Base-by-base conservation (phyloP, 2,113 vertebrate species). In the Struthio camelus region DNA sequence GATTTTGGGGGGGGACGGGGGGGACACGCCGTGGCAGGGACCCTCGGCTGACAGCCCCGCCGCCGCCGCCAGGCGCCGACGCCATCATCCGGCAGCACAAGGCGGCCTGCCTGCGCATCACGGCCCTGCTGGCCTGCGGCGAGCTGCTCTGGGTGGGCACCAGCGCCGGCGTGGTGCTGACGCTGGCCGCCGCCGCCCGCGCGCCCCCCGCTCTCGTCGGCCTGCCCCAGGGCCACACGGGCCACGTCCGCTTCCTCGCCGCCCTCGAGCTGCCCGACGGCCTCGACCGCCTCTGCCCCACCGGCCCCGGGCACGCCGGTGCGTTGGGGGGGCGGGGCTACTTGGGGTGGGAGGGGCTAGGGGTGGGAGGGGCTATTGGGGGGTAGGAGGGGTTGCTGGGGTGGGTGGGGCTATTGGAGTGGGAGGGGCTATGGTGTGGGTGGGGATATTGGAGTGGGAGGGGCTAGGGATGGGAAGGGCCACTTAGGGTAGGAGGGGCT, bases 11-110 rank as follows among this genome's bases (percentile, higher is more conserved):
- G n/a, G n/a, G n/a, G n/a, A n/a, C n/a, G n/a, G n/a, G n/a, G n/a
- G n/a, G n/a, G n/a, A n/a, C n/a, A n/a, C n/a, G n/a, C n/a, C n/a
- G n/a, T n/a, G n/a, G n/a, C n/a, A n/a, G n/a, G n/a, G n/a, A n/a
- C n/a, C n/a, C n/a, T n/a, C n/a, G n/a, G n/a, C n/a, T n/a, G n/a
- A n/a, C n/a, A n/a, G n/a, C n/a, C n/a, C n/a, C n/a, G n/a, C n/a
- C n/a, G n/a, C n/a, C n/a, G n/a, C n/a, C n/a, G n/a, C n/a, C n/a
- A n/a, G 99, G 99, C 36, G 99, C 99, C 0, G 99, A 99, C 19
- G 99, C 99, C 53, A 99, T 99, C 54, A 99, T 99, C 97, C 98
- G 99, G 51, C 99, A 99, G 96, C 99, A 99, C 98, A 99, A 99
- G 90, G 99, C 99, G 0, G 99, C 99, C 25, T 99, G 99, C 94